phyloP scores from a whole-genome alignment of 2,888 invertebrate genomes.

The Aquatica leii region DNA sequence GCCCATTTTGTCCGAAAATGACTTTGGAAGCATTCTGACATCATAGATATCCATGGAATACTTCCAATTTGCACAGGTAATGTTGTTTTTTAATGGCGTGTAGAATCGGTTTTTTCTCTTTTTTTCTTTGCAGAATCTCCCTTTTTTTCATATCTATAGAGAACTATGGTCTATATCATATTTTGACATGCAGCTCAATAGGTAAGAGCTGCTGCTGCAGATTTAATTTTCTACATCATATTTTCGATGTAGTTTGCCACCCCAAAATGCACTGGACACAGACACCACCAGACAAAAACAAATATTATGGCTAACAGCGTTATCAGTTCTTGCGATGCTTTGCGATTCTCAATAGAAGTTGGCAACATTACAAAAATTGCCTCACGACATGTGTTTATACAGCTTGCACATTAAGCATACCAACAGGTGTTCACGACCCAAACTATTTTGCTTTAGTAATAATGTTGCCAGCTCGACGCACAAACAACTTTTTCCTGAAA shows the following conservation, averaged over 20 bases:
- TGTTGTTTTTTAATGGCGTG: background rate
- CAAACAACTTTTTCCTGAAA: background rate
- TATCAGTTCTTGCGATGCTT: background rate
- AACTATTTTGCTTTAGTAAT: background rate
- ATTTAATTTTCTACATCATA: background rate
- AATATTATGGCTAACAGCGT: background rate
- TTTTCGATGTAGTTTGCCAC: background rate
- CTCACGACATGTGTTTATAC: background rate
- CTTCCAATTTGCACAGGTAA: background rate
- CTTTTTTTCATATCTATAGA: background rate
- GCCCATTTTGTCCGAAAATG: too few species aligned
- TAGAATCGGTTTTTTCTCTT: background rate
- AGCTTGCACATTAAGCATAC: background rate
- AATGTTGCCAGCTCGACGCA: background rate
- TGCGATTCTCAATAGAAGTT: background rate
- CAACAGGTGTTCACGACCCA: background rate
- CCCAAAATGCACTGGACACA: background rate
- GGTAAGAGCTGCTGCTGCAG: too few species aligned
- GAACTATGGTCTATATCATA: background rate
- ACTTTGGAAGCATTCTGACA: background rate
- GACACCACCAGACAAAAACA: background rate
- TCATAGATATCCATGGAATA: too few species aligned
- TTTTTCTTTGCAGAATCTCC: background rate
- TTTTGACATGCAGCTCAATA: too few species aligned
- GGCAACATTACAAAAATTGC: background rate